Conservation (phyloP, 2,888 invertebrate genomes). For the Philonicus albiceps region DNA sequence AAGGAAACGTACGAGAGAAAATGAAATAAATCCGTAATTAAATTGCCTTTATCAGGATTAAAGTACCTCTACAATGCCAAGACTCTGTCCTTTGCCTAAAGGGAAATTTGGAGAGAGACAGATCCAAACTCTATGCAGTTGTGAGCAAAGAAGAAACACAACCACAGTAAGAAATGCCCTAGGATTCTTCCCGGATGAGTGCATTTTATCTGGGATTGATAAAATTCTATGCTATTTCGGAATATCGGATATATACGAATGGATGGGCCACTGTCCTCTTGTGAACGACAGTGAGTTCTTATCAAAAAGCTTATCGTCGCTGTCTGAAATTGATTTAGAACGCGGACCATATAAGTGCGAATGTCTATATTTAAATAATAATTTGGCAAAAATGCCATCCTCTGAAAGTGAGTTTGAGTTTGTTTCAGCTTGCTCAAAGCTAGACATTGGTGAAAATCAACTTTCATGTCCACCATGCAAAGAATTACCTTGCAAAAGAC, state of each 20-base stretch:
- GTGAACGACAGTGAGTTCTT: neutral
- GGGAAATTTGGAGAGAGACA: neutral
- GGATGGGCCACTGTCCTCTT: neutral
- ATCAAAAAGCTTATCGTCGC: neutral
- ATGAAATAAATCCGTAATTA: neutral
- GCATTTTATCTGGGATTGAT: constrained; percentile 42
- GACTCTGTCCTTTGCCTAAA: neutral
- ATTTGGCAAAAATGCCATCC: neutral
- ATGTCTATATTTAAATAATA: neutral
- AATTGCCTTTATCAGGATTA: neutral
- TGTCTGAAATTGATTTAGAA: neutral
- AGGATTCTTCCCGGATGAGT: constrained; percentile 46
- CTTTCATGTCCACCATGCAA: neutral
- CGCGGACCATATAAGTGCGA: neutral
- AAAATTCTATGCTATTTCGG: constrained; percentile 45
- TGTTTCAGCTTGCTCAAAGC: neutral
- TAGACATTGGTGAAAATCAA: neutral
- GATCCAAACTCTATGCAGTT: neutral
- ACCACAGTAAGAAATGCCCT: constrained; percentile 12
- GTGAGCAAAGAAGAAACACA: constrained; percentile 21
- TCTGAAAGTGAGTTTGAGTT: neutral
- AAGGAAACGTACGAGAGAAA: neutral
- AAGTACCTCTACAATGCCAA: neutral
- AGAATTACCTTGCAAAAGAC: neutral
- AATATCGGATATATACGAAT: constrained; percentile 19